Conservation (phyloP, 2,113 vertebrate genomes). For the Panthera leo region DNA sequence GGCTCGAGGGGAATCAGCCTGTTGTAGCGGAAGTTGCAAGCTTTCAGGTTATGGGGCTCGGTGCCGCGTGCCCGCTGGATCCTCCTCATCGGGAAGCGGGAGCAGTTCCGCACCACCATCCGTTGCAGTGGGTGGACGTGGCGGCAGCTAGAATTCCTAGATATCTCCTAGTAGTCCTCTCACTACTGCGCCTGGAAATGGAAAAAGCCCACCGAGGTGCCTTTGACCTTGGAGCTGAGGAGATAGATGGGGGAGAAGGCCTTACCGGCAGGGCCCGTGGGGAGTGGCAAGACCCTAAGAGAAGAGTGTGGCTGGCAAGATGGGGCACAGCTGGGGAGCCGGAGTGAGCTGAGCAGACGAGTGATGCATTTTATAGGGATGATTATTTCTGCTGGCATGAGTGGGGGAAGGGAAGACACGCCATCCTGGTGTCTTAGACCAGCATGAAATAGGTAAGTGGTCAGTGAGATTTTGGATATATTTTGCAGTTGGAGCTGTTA, state of each 20-base stretch:
- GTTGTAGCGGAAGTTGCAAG: neutral
- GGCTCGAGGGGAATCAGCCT: neutral
- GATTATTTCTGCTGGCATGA: neutral
- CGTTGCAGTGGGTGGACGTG: neutral
- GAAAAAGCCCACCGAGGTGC: neutral
- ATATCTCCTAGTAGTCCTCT: neutral
- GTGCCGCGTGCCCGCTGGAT: neutral
- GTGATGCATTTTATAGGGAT: neutral
- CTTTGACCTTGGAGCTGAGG: neutral
- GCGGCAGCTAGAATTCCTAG: neutral
- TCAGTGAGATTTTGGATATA: neutral
- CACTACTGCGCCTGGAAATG: neutral
- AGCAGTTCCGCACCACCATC: neutral
- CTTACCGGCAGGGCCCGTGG: rapidly evolving
- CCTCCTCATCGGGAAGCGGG: neutral
- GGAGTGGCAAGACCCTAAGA: too few relatives aligned
- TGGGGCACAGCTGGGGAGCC: neutral
- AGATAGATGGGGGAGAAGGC: neutral
- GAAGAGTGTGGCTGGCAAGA: rapidly evolving
- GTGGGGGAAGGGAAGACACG: neutral
- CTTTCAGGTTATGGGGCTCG: neutral
- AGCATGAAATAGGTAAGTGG: neutral
- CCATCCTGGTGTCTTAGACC: neutral
- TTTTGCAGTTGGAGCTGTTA: neutral
- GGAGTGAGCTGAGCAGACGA: neutral